A percentile compares a stretch with the other conserved stretches of the same genome.
Evolutionary conservation across 2,888 invertebrate genomes (phyloP).

Genomic region (Subacronicta megacephala): DNA sequence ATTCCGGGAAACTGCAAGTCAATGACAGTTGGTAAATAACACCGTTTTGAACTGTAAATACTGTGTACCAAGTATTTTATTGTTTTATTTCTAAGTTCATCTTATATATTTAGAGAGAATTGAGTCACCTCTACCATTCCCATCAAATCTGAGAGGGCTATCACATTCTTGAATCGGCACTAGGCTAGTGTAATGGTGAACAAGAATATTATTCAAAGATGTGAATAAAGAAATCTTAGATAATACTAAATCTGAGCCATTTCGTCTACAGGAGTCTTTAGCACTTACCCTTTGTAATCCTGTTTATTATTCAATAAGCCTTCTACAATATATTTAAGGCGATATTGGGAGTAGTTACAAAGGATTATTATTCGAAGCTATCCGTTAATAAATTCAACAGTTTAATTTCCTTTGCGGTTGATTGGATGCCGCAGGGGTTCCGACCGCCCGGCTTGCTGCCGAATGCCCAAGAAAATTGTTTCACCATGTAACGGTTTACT

Average conservation of each 20-base stretch:
- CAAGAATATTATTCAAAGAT: no score
- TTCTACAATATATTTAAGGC: slow-evolving; percentile 21
- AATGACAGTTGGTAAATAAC: background rate
- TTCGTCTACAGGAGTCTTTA: slow-evolving; percentile 9
- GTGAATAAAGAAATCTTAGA: no score
- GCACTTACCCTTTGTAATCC: slow-evolving; percentile 20
- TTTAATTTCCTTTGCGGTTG: slow-evolving; percentile 83
- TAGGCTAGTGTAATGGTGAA: no score
- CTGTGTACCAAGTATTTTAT: no score
- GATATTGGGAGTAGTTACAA: slow-evolving; percentile 61
- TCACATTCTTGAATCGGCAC: no score
- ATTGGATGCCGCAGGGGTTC: slow-evolving; percentile 69
- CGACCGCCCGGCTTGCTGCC: slow-evolving; percentile 35
- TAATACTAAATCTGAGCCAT: background rate
- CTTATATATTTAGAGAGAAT: no score
- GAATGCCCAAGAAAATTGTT: slow-evolving; percentile 63
- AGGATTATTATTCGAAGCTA: slow-evolving; percentile 65
- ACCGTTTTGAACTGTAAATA: background rate
- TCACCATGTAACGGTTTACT: slow-evolving; percentile 32
- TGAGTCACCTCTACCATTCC: no score
- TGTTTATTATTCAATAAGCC: slow-evolving; percentile 43
- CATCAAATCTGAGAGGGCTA: no score
- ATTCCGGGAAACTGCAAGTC: background rate
- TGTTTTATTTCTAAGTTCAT: background rate
- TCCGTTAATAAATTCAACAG: slow-evolving; percentile 78